Evolutionary conservation across 2,113 vertebrate species (phyloP), one percentile per base, ranked within the genome.

Genomic region (Monopterus albus): DNA sequence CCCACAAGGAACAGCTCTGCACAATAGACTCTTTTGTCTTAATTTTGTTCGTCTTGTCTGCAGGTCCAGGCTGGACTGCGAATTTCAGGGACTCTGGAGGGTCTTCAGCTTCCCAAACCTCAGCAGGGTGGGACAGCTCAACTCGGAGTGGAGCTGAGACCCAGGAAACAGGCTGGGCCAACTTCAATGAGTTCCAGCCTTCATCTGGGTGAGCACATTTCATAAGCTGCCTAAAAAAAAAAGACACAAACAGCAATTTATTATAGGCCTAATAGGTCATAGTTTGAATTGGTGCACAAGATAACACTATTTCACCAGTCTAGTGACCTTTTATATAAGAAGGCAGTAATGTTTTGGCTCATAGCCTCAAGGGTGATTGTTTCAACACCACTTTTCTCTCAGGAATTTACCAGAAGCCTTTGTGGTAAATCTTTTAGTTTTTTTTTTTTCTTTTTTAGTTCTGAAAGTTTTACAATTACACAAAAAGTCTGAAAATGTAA

Each of bases 121-220:
- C 94, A 4, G 87, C 90, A 0, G 91, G 93, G 5, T 98, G 97
- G 96, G 94, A 94, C 5, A 90, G 88, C 0, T 76, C 91, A 0
- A 14, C 72, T 0, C 68, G 76, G 42, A 66, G 83, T 17, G 46
- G 40, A 10, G 40, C 83, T 1, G 38, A 91, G 7, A 66, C 87
- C 0, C 93, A 95, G 69, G 94, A 91, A 55, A 94, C 94, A 15
- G 94, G 95, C 60, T 98, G 96, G 97, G 96, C 96, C 60, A 95
- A 92, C 75, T 98, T 99, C 69, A 93, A 95, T 0, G 95, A 97
- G 90, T 97, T 98, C 84, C 96, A 98, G 85, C 95, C 96, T 11
- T 96, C 97, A 85, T 95, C 95, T 75, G 95, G 97, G 97, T 98
- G 62, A 31, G 29, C 29, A 31, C 5, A 7, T 31, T 7, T 7